Conservation (phyloP, 2,113 vertebrate species). For the Mugil cephalus region DNA sequence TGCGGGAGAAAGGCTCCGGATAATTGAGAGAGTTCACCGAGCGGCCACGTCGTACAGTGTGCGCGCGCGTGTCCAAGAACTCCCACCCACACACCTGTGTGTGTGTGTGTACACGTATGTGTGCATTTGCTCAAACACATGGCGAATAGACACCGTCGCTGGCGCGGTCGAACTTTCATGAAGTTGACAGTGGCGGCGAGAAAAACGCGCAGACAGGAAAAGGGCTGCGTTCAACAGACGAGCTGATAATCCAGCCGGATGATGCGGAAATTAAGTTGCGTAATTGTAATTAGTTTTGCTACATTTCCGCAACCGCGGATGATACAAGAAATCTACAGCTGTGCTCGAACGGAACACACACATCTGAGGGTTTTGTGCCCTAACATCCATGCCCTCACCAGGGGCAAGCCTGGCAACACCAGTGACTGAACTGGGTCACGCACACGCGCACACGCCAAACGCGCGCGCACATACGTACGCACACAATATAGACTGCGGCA, state of each 20-base stretch:
- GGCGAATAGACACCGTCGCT: neutral
- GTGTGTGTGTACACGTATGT: constrained; percentile 18
- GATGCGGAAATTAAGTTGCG: constrained; percentile 13
- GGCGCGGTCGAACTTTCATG: neutral
- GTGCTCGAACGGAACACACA: constrained; percentile 45
- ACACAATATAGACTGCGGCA: constrained; percentile 74
- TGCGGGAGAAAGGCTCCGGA: constrained; percentile 54
- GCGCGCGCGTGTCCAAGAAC: constrained; percentile 17
- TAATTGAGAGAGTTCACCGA: constrained; percentile 74
- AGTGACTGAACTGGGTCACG: constrained; percentile 79
- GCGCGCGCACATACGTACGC: constrained; percentile 49
- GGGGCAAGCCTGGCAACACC: constrained; percentile 75
- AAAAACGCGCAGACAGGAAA: constrained; percentile 1
- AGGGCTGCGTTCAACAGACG: neutral
- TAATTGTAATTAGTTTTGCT: constrained; percentile 5
- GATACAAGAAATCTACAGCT: constrained; percentile 37
- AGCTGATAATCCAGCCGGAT: neutral
- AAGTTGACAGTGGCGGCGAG: neutral
- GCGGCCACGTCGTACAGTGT: constrained; percentile 47
- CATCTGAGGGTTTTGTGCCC: constrained; percentile 64
- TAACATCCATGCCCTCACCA: constrained; percentile 73
- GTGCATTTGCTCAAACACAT: constrained; percentile 2
- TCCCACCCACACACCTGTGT: constrained; percentile 12
- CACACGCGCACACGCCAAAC: constrained; percentile 32
- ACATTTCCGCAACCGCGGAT: constrained; percentile 4